Evolutionary conservation across 2,888 invertebrate genomes (phyloP).

Genomic region (Lasioglossum leucozonium): DNA sequence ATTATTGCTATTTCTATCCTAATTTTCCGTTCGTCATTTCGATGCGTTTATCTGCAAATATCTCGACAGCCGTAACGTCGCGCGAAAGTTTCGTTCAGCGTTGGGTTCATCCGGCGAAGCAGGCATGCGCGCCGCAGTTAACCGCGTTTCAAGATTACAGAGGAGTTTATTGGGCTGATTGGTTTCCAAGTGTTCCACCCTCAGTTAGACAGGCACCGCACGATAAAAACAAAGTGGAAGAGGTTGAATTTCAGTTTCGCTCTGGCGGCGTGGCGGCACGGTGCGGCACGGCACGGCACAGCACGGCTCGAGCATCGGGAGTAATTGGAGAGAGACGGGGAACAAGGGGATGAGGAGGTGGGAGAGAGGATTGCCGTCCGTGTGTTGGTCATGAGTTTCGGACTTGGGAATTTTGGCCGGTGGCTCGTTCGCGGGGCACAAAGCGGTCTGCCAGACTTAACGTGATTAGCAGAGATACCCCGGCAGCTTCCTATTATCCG

Average conservation of each 20-base stretch:
- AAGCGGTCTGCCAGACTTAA: slow-evolving; percentile 84
- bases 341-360: slow-evolving; percentile 58
- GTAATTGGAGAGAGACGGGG: slow-evolving; percentile 52
- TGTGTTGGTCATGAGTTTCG: slow-evolving; percentile 69
- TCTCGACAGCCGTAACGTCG: not conserved
- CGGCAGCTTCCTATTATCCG: slow-evolving; percentile 82
- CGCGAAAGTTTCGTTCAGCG: not conserved
- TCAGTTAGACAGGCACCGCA: slow-evolving; percentile 41
- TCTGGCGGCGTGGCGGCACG: slow-evolving; percentile 45
- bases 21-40: not conserved
- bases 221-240: slow-evolving; percentile 70
- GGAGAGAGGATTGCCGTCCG: slow-evolving; percentile 69
- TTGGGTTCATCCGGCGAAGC: not conserved
- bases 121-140: not conserved
- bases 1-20: too few relatives aligned
- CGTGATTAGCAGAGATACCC: slow-evolving; percentile 84
- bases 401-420: slow-evolving; percentile 79
- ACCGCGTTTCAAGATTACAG: slow-evolving; percentile 17
- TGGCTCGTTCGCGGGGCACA: slow-evolving; percentile 78
- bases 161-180: slow-evolving; percentile 43
- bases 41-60: not conserved
- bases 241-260: slow-evolving; percentile 72
- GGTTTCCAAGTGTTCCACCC: slow-evolving; percentile 51
- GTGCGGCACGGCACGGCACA: too few relatives aligned
- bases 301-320: slow-evolving; percentile 37